These are phyloP conservation scores for Sminthurides bifidus DNA, from an alignment of 1,140 invertebrate genomes.

Conservation along the genomic window DNA sequence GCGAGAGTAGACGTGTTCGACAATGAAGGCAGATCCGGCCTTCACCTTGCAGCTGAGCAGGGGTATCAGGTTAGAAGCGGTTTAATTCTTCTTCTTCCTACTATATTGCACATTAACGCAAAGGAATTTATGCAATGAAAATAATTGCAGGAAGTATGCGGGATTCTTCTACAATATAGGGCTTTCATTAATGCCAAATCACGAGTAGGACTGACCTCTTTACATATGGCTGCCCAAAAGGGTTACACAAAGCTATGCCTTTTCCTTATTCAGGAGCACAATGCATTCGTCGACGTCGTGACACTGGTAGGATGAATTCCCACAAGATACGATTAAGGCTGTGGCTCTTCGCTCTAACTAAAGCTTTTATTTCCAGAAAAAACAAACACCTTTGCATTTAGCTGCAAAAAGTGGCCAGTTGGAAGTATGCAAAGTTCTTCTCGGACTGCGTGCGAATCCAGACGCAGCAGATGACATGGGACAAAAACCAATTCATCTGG, in stretches of 20 bases:
- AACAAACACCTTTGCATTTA: constrained; percentile 77
- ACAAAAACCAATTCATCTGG: constrained; percentile 75
- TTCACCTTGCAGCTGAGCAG: constrained; percentile 48
- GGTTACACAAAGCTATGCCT: constrained; percentile 73
- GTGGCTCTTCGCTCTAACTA: not conserved
- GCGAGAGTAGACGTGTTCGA: constrained; percentile 98
- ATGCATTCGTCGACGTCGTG: constrained; percentile 86
- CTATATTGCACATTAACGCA: not conserved
- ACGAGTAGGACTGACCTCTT: constrained; percentile 64
- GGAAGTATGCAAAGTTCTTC: constrained; percentile 82
- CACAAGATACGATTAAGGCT: not conserved
- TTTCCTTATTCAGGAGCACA: constrained; percentile 83
- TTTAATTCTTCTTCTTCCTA: constrained; percentile 1
- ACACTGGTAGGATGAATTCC: constrained; percentile 51
- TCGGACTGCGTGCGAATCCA: constrained; percentile 89
- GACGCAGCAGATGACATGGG: constrained; percentile 90
- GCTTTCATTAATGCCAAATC: constrained; percentile 97
- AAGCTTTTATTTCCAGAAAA: constrained; percentile 40
- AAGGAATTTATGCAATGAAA: not conserved
- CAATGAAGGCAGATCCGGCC: constrained; percentile 80
- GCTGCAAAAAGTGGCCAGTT: constrained; percentile 85
- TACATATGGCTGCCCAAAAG: constrained; percentile 85
- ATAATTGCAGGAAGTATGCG: constrained; percentile 45
- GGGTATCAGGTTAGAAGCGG: constrained; percentile 20
- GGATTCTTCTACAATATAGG: constrained; percentile 87